Base-by-base conservation (phyloP, 2,797 vertebrate species). In the Scomberomorus guttatus region DNA sequence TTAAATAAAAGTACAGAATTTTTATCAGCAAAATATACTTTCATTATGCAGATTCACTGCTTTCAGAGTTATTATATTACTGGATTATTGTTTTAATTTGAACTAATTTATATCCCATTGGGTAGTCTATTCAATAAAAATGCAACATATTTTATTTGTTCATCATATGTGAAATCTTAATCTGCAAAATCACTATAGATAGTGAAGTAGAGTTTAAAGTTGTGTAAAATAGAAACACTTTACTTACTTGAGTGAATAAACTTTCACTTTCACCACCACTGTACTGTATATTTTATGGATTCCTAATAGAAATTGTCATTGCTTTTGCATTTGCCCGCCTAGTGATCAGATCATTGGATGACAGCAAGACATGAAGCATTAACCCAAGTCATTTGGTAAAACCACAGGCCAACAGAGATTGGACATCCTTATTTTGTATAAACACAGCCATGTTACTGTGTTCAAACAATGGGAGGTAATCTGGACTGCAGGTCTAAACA, bases 401-500 rank as follows among this genome's bases (percentile, higher is more conserved):
- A 54, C 37, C 20, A 46, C 20, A 46, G 25, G 5, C 52, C 44
- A 13, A 63, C n/a, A 17, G 6, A 55, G 57, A 24, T 3, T 59
- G 25, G 3, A 20, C 50, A 15, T 37, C 17, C 6, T 29, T 46
- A 50, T 24, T 32, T 56, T 39, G 5, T 52, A 13, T 11, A 39
- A 68, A 42, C 2, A 13, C 8, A 48, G 22, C 14, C 37, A 24
- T 48, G n/a, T 57, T 60, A 18, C 3, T 1, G 0, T 54, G 64
- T 60, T 29, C 22, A 32, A 56, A 56, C 22, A 57, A 32, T 0
- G 12, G n/a, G 14, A 65, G 59, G 51, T 69, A 20, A 75, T 75
- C n/a, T 37, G 51, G n/a, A 60, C 34, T 2, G 29, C 13, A 64
- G 54, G 44, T 65, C 77, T 59, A 70, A 75, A 82, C 46, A 2